A percentile compares a stretch with the other conserved stretches of the same genome.
phyloP scores from a whole-genome alignment of 2,797 vertebrate genomes.

The Euthynnus affinis region DNA sequence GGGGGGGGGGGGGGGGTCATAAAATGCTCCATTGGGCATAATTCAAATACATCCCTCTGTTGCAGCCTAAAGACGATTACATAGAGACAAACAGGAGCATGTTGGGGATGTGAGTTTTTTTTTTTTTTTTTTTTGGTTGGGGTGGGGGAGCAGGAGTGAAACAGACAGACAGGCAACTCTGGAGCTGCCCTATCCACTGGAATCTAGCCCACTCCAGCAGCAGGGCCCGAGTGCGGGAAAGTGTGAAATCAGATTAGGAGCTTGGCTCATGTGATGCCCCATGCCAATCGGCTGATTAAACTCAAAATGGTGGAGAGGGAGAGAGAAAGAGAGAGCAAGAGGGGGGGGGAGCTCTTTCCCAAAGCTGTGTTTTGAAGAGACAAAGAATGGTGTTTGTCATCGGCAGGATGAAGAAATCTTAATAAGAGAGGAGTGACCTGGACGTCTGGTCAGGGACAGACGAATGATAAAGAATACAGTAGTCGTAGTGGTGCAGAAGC shows the following conservation, averaged over 20 bases:
- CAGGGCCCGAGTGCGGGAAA: conserved; percentile 77
- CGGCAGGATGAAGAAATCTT: conserved; percentile 8
- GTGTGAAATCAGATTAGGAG: conserved; percentile 86
- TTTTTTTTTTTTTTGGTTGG: no score
- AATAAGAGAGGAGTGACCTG: background rate
- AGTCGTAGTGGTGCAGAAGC: background rate
- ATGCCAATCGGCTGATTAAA: conserved; percentile 84
- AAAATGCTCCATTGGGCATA: conserved; percentile 62
- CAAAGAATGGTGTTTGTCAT: conserved; percentile 25
- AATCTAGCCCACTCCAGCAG: conserved; percentile 74
- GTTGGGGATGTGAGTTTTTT: conserved; percentile 12
- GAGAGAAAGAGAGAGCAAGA: background rate
- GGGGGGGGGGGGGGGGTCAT: conserved; percentile 14
- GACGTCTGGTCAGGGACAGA: background rate
- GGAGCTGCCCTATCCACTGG: conserved; percentile 63
- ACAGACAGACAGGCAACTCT: conserved; percentile 24
- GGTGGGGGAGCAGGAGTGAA: conserved; percentile 16
- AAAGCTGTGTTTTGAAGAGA: conserved; percentile 47
- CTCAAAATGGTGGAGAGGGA: conserved; percentile 74
- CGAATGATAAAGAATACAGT: no score
- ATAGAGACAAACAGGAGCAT: conserved; percentile 36
- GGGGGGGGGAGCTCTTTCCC: conserved; percentile 25
- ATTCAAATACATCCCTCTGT: conserved; percentile 68
- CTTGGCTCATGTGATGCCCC: conserved; percentile 84
- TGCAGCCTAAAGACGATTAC: conserved; percentile 32